These are phyloP conservation scores for Malurus splendens DNA, from an alignment of 2,797 vertebrate genomes.

Conservation along the genomic window DNA sequence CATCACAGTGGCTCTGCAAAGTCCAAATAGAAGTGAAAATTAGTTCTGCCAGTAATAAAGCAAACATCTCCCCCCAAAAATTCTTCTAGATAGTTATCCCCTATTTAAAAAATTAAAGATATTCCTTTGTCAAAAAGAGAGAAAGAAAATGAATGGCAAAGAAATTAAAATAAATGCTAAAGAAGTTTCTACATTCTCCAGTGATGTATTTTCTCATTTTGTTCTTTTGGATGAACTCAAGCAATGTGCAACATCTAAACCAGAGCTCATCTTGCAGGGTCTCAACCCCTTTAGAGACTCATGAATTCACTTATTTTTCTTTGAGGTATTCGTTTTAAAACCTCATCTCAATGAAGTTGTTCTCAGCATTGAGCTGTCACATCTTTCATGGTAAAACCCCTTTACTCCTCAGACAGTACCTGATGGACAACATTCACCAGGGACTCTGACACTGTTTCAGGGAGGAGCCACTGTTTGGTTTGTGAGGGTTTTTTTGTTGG, in stretches of 20 bases:
- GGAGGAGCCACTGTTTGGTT: not conserved
- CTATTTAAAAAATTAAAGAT: not conserved
- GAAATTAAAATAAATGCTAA: not conserved
- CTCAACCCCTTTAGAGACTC: not conserved
- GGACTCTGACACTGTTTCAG: not conserved
- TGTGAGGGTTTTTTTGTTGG: not conserved
- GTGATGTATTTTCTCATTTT: not conserved
- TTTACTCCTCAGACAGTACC: not conserved
- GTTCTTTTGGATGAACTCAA: not conserved
- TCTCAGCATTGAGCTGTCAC: not conserved
- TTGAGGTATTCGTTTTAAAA: not conserved
- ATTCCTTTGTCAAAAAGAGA: not conserved
- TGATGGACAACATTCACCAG: not conserved
- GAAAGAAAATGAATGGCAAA: not conserved
- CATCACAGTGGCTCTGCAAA: not conserved
- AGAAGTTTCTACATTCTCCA: not conserved
- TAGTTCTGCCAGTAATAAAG: not conserved
- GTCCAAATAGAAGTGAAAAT: not conserved
- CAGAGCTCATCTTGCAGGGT: not conserved
- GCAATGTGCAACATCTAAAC: not conserved
- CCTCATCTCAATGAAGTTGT: not conserved
- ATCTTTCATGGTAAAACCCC: not conserved
- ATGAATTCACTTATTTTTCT: not conserved
- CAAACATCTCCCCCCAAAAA: accelerated
- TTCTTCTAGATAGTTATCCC: accelerated